Evolutionary conservation across 2,113 vertebrate genomes (phyloP).

Genomic region (Sturnira hondurensis): DNA sequence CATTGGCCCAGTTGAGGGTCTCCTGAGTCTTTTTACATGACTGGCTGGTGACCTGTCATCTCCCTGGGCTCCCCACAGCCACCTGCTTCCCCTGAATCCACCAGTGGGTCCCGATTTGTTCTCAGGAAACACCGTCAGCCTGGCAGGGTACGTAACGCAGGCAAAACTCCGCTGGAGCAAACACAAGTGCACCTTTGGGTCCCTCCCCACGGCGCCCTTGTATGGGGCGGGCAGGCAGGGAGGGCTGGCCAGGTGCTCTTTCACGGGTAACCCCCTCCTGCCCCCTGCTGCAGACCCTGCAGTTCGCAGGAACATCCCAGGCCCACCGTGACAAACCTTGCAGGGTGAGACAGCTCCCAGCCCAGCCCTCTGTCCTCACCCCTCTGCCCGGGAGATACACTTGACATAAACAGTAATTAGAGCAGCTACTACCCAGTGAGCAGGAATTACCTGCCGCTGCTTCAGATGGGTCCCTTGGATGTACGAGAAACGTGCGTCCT

Average conservation of each 20-base stretch:
- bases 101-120: background rate
- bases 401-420: background rate
- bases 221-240: background rate
- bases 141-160: background rate
- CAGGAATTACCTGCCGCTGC: fast-evolving
- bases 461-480: background rate
- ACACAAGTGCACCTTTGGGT: background rate
- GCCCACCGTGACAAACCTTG: background rate
- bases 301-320: background rate
- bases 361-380: background rate
- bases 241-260: background rate
- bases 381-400: background rate
- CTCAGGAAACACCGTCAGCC: background rate
- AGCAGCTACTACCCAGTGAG: background rate
- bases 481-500: background rate
- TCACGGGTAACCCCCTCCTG: background rate
- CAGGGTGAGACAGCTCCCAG: background rate
- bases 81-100: background rate
- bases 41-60: background rate
- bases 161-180: background rate
- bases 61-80: background rate
- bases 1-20: background rate
- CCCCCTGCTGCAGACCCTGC: background rate
- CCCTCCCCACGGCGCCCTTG: background rate
- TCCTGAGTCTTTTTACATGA: background rate